A percentile compares a stretch with the other conserved stretches of the same genome.
These are phyloP conservation scores for Caranx ignobilis DNA, from an alignment of 2,113 vertebrate genomes.

Conservation along the genomic window DNA sequence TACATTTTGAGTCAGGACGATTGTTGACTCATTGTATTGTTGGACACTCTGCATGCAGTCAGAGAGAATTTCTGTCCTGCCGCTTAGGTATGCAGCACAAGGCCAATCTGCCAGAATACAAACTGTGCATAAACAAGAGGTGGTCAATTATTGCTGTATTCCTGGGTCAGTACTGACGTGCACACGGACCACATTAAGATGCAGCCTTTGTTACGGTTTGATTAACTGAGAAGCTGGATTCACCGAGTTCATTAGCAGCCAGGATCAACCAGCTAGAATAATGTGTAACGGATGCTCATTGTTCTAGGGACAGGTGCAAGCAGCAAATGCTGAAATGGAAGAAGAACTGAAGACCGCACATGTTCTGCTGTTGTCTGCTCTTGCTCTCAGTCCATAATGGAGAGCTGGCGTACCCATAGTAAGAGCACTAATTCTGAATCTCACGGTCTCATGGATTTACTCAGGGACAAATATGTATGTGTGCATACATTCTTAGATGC, in stretches of 20 bases:
- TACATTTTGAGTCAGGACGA: neutral
- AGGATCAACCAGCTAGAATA: neutral
- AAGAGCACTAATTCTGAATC: neutral
- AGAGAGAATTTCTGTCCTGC: neutral
- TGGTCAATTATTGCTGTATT: neutral
- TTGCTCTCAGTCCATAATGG: neutral
- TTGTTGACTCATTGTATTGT: constrained; percentile 1
- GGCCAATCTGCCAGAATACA: neutral
- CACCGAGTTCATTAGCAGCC: constrained; percentile 23
- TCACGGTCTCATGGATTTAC: neutral
- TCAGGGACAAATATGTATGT: neutral
- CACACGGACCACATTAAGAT: neutral
- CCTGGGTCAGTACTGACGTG: neutral
- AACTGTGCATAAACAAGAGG: neutral
- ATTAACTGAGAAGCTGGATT: neutral
- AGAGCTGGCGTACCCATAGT: neutral
- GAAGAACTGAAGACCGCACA: neutral
- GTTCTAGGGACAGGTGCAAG: neutral
- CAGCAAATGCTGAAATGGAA: constrained; percentile 5
- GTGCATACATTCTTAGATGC: neutral
- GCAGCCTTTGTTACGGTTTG: neutral
- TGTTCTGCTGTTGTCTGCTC: neutral
- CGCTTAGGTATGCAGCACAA: neutral
- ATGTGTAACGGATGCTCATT: neutral
- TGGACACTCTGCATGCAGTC: neutral